These are phyloP conservation scores for Baryphthengus martii DNA, from an alignment of 2,113 vertebrate genomes.

Conservation along the genomic window DNA sequence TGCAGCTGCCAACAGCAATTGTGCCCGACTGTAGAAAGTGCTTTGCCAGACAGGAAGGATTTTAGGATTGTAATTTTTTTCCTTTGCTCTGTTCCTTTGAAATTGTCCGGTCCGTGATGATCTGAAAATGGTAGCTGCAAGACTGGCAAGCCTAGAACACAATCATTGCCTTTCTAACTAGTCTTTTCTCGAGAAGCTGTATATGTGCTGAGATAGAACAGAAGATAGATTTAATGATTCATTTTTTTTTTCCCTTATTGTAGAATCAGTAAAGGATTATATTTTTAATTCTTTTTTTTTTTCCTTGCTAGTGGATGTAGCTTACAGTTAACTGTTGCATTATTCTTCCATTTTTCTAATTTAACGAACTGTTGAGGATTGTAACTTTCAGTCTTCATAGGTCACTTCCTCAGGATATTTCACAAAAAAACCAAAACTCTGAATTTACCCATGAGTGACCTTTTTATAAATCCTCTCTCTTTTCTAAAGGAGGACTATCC, in stretches of 20 bases:
- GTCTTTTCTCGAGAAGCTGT: neutral
- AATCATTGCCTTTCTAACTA: neutral
- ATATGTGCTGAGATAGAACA: neutral
- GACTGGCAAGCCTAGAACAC: neutral
- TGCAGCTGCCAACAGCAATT: constrained; percentile 9
- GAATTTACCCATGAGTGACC: neutral
- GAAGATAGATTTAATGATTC: neutral
- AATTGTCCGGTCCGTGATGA: neutral
- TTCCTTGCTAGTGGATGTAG: neutral
- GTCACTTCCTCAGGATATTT: neutral
- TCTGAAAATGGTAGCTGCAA: neutral
- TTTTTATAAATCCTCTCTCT: constrained; percentile 1
- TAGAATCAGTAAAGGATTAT: neutral
- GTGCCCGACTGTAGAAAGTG: neutral
- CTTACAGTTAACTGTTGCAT: neutral
- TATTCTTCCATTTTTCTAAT: too few relatives aligned
- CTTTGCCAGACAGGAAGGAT: neutral
- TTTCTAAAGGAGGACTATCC: constrained; percentile 69
- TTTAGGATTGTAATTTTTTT: neutral
- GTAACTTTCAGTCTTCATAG: neutral
- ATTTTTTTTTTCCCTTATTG: neutral
- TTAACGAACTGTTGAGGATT: neutral
- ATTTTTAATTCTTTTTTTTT: neutral
- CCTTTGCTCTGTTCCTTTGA: neutral
- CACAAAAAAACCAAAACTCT: neutral